These are phyloP conservation scores for Brachymystax lenok DNA, from an alignment of 2,797 vertebrate species.

Conservation along the genomic window DNA sequence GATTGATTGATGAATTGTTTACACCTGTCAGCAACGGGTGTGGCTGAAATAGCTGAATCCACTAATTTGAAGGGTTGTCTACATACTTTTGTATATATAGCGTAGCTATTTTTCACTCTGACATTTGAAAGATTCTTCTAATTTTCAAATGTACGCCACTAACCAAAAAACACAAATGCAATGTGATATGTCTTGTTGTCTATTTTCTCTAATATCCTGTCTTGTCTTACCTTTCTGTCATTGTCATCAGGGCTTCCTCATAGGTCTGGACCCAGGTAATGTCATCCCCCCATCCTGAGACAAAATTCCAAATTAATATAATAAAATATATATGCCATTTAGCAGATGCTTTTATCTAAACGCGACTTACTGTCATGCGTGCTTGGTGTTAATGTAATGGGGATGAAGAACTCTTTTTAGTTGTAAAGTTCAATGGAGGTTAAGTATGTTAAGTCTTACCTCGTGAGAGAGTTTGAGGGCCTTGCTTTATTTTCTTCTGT, in stretches of 20 bases:
- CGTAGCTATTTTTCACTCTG: too few species aligned
- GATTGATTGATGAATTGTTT: too few species aligned
- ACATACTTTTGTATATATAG: too few species aligned
- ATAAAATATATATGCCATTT: too few species aligned
- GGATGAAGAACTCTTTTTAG: background rate
- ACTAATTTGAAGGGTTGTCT: too few species aligned
- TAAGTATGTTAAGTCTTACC: slow-evolving; percentile 42
- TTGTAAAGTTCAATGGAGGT: background rate
- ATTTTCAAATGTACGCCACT: background rate
- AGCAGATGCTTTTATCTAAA: too few species aligned
- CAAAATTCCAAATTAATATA: background rate
- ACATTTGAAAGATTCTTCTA: background rate
- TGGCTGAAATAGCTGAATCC: background rate
- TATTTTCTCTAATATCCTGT: background rate
- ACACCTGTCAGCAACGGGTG: too few species aligned
- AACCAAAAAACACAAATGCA: background rate
- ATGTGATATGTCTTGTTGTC: slow-evolving; percentile 13
- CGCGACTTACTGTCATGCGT: too few species aligned
- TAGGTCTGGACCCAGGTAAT: slow-evolving; percentile 84
- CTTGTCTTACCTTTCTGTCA: slow-evolving; percentile 73
- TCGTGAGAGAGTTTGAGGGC: slow-evolving; percentile 47
- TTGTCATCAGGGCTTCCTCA: slow-evolving; percentile 79
- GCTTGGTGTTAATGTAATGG: background rate
- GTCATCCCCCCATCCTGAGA: slow-evolving; percentile 83
- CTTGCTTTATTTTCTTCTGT: slow-evolving; percentile 41